Evolutionary conservation across 2,113 vertebrate genomes (phyloP), one percentile per base, ranked within the genome.

Genomic region (Indri indri): DNA sequence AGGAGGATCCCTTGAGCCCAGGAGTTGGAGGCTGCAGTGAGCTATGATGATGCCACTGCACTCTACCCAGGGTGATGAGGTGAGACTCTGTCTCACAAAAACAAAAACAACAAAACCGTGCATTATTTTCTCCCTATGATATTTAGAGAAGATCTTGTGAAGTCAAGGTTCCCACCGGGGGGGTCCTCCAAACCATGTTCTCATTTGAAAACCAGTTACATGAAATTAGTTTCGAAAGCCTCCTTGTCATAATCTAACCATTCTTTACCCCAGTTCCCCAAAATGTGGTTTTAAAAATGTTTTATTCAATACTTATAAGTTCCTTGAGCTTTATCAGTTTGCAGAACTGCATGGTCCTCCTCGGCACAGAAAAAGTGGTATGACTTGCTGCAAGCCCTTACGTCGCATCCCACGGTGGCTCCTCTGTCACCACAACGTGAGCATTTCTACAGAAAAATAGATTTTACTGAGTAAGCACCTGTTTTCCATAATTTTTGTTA

Each of bases 341-440:
- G 91, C 66, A 97, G 92, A 8, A 97, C 86, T 0, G 98, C 98
- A 0, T 97, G 65, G 2, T 98, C 98, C 1, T 94, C 88, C 82
- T 97, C 97, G 0, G 98, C 98, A 57, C 99, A 99, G 96, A 98
- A 98, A 96, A 97, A 99, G 97, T 99, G 99, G 80, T 99, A 99
- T 45, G 94, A 98, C 52, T 96, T 95, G 76, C n/a, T 45, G 79
- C 99, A 99, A 9, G 32, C 5, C 73, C 94, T 94, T 52, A 98
- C 57, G n/a, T 99, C 98, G 0, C 99, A 99, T 18, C 98, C 99
- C 98, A 99, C 98, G 0, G 99, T 99, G 73, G 98, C 99, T 73
- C 98, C 98, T 76, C 90, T 98, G 97, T 97, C 70, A 23, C 34
- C 68, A 85, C 99, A 99, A 88, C 92, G 88, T 73, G 12, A 96